Conservation (phyloP, 2,113 vertebrate genomes). For the Panthera tigris region DNA sequence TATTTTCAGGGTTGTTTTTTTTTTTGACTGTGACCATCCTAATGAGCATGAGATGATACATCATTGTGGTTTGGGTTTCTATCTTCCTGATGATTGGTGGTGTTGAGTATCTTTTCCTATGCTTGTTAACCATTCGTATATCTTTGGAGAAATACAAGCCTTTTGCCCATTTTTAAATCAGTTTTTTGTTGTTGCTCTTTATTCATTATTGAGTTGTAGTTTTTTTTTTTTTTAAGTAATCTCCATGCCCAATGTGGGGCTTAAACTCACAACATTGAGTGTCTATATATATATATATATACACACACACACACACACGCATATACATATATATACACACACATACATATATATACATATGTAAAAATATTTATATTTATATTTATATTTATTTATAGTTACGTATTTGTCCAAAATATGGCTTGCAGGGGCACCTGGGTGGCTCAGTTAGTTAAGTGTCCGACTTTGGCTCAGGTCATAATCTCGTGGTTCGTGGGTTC, state of each 20-base stretch:
- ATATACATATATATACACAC: too few species aligned
- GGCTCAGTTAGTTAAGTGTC: too few species aligned
- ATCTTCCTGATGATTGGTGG: background rate
- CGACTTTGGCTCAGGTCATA: too few species aligned
- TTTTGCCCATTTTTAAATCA: background rate
- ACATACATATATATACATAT: too few species aligned
- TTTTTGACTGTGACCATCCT: background rate
- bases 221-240: background rate
- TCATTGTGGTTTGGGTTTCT: background rate
- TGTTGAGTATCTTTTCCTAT: background rate
- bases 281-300: too few species aligned
- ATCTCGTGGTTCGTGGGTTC: too few species aligned
- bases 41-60: background rate
- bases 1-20: background rate
- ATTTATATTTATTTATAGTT: too few species aligned
- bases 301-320: rapidly evolving
- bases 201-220: background rate
- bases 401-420: too few species aligned
- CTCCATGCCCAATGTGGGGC: background rate
- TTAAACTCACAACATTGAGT: background rate
- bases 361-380: too few species aligned
- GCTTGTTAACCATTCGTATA: background rate
- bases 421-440: too few species aligned
- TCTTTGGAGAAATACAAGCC: background rate
- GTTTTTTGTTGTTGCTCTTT: background rate